Conservation (phyloP, 2,888 invertebrate genomes). For the Cyaniris semiargus region DNA sequence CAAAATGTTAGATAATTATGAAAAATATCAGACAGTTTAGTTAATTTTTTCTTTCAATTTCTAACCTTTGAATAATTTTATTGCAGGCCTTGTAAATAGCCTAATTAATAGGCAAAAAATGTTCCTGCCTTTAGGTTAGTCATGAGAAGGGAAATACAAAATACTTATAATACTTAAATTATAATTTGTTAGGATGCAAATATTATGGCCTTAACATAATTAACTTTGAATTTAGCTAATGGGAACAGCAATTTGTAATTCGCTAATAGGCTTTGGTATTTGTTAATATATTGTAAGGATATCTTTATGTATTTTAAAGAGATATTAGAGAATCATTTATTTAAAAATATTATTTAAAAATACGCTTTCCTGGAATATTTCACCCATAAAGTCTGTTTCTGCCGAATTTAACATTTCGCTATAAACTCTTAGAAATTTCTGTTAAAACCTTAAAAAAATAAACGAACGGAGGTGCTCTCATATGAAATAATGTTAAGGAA, state of each 20-base stretch:
- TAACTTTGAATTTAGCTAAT: not conserved
- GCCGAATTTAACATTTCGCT: too few relatives aligned
- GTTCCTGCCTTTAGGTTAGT: constrained; percentile 15
- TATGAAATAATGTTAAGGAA: not conserved
- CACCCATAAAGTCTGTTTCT: too few relatives aligned
- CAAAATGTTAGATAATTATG: not conserved
- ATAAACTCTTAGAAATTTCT: not conserved
- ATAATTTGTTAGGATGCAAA: not conserved
- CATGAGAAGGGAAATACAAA: not conserved
- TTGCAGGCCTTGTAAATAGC: constrained; percentile 14
- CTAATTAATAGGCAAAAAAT: constrained; percentile 14
- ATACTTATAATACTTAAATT: not conserved
- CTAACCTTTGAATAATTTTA: constrained; percentile 10
- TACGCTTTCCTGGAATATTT: too few relatives aligned
- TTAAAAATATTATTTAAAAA: not conserved
- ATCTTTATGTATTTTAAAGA: not conserved
- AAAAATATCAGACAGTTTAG: not conserved
- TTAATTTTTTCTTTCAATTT: not conserved
- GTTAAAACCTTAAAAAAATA: not conserved
- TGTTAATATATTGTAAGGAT: not conserved
- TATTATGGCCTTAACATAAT: constrained; percentile 3
- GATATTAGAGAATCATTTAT: not conserved
- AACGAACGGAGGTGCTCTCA: not conserved
- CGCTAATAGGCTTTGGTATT: not conserved
- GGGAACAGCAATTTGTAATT: not conserved